Base-by-base conservation (phyloP, 1,140 invertebrate genomes). In the Trypoxylus dichotomus region DNA sequence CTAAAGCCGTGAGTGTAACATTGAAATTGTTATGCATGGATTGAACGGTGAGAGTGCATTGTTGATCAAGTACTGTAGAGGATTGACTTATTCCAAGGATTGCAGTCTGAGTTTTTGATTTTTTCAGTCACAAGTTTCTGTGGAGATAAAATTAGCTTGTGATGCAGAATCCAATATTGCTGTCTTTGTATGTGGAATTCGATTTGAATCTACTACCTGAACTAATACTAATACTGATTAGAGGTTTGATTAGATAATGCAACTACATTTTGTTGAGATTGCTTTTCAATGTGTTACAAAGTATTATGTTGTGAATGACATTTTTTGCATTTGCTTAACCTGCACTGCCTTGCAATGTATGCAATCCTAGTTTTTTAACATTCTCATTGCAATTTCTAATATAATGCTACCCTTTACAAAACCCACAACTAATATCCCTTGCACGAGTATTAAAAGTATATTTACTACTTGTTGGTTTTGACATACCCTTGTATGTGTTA, bases 241-340 rank as follows among this genome's bases (percentile, higher is more conserved):
- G 75, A 68, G 32, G 72, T 19, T 27, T 76, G 74, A 47, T 15
- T 60, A 32, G 71, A 58, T 72, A 41, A 27, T n/a, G n/a, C n/a
- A 10, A 37, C 27, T 19, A 60, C 63, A 15, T 60, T 13, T 5
- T 74, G n/a, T 21, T 27, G 15, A 54, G 21, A 19, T 47, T n/a
- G n/a, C n/a, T 29, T 78, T 78, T 25, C 77, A 5, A 68, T 21
- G 41, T 80, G 79, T 71, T 79, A 74, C 27, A 75, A 25, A 19
- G 79, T 79, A 58, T 80, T 80, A 73, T 77, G 77, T 68, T 77
- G 60, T 37, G 47, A 47, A 27, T 43, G 24, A 73, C 78, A 79
- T 54, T 72, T 77, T 74, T 73, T 79, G 54, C 79, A 79, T 60
- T 41, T 63, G 11, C 37, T 29, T n/a, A 72, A 74, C n/a, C 41